phyloP scores from a whole-genome alignment of 2,797 vertebrate genomes.

The Naso thynnoides region DNA sequence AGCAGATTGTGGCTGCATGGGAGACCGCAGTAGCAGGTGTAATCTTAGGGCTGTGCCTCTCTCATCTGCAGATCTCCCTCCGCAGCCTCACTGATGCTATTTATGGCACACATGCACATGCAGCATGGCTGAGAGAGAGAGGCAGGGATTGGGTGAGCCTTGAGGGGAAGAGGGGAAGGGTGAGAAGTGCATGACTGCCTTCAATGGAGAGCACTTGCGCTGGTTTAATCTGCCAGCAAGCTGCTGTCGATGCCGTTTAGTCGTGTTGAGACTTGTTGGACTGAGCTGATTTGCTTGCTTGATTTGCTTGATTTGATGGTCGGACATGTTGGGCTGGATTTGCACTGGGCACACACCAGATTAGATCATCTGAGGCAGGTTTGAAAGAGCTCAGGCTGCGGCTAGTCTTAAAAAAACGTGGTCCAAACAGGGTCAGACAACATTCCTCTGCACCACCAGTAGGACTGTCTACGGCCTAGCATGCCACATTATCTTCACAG shows the following conservation, averaged over 20 bases:
- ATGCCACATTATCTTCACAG: constrained; percentile 77
- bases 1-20: constrained; percentile 47
- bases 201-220: constrained; percentile 38
- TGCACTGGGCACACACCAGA: constrained; percentile 7
- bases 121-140: constrained; percentile 59
- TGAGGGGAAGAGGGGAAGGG: constrained; percentile 32
- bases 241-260: constrained; percentile 31
- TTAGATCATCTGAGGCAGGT: constrained; percentile 36
- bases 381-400: constrained; percentile 38
- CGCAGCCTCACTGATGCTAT: constrained; percentile 69
- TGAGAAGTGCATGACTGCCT: constrained; percentile 52
- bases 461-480: constrained; percentile 64
- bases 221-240: constrained; percentile 44
- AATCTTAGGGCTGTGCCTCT: constrained; percentile 59
- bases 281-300: constrained; percentile 24
- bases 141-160: constrained; percentile 63
- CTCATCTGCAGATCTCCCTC: constrained; percentile 73
- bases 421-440: constrained; percentile 66
- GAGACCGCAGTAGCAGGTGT: constrained; percentile 59
- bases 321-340: constrained; percentile 36
- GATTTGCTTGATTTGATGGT: constrained; percentile 6
- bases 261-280: not conserved
- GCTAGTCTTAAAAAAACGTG: constrained; percentile 27
- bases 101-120: constrained; percentile 70
- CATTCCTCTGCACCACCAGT: constrained; percentile 76